Conservation (phyloP, 1,140 invertebrate genomes). For the Meloidogyne chitwoodi region DNA sequence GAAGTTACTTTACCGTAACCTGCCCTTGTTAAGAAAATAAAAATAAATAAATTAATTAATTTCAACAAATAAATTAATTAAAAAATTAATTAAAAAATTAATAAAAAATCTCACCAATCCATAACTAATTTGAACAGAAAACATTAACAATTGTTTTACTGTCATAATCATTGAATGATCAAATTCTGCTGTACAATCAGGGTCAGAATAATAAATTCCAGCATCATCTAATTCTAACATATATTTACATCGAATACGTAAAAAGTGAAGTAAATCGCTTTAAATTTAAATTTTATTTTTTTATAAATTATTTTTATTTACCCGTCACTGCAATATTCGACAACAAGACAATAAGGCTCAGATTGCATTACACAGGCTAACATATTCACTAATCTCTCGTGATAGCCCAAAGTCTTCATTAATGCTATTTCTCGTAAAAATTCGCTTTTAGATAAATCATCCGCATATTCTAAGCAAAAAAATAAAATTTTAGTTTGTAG, state of each 20-base stretch:
- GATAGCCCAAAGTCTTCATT: constrained; percentile 63
- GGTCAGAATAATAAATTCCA: constrained; percentile 50
- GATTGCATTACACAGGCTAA: constrained; percentile 62
- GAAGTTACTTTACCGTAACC: too few relatives aligned
- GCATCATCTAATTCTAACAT: constrained; percentile 54
- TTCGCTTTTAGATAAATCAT: constrained; percentile 59
- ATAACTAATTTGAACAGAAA: constrained; percentile 59
- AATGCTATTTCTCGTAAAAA: constrained; percentile 63
- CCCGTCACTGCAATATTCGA: constrained; percentile 62
- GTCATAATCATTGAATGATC: constrained; percentile 58
- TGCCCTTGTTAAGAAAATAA: background rate
- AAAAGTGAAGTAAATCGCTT: constrained; percentile 61
- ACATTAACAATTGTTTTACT: constrained; percentile 54
- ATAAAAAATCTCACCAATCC: constrained; percentile 46
- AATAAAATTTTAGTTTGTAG: background rate
- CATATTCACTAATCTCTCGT: constrained; percentile 63
- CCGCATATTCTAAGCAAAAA: constrained; percentile 60
- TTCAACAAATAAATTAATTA: background rate
- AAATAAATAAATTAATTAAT: too few relatives aligned
- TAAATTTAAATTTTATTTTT: background rate
- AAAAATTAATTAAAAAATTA: constrained; percentile 1
- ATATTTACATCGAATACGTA: constrained; percentile 57
- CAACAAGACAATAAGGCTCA: constrained; percentile 62
- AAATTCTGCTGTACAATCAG: constrained; percentile 41
- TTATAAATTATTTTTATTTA: background rate